These are phyloP conservation scores for Psophia crepitans DNA, from an alignment of 2,113 vertebrate genomes.

Conservation along the genomic window DNA sequence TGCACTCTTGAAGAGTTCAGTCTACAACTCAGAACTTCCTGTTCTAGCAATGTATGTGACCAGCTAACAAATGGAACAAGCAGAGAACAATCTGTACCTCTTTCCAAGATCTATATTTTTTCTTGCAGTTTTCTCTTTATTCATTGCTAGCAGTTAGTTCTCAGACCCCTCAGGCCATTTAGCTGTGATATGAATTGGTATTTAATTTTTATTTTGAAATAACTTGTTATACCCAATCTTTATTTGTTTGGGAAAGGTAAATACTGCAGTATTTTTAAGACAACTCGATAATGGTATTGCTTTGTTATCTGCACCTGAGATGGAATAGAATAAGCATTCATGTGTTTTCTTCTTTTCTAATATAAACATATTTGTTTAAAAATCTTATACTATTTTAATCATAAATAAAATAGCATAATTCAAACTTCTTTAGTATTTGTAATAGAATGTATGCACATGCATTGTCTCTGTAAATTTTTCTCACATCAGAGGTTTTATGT, in stretches of 20 bases:
- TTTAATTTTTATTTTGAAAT: background rate
- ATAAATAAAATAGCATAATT: background rate
- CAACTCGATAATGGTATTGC: fast-evolving
- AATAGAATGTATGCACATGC: background rate
- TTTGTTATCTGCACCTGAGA: background rate
- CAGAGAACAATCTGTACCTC: background rate
- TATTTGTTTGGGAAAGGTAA: background rate
- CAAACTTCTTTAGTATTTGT: background rate
- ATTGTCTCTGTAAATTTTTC: background rate
- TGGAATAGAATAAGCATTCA: background rate
- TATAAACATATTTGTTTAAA: background rate
- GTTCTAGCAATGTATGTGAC: background rate
- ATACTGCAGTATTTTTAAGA: background rate
- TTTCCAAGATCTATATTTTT: background rate
- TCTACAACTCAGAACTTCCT: background rate
- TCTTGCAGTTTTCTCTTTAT: background rate
- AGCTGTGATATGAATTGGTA: background rate
- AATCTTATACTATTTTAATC: background rate
- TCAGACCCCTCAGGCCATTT: background rate
- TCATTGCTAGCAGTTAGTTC: background rate
- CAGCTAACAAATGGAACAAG: background rate
- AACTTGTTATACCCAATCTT: background rate
- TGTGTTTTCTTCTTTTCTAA: background rate
- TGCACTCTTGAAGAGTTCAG: background rate
- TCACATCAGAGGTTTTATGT: background rate